Evolutionary conservation across 2,113 vertebrate species (phyloP).

Genomic region (Zosterops japonicus): DNA sequence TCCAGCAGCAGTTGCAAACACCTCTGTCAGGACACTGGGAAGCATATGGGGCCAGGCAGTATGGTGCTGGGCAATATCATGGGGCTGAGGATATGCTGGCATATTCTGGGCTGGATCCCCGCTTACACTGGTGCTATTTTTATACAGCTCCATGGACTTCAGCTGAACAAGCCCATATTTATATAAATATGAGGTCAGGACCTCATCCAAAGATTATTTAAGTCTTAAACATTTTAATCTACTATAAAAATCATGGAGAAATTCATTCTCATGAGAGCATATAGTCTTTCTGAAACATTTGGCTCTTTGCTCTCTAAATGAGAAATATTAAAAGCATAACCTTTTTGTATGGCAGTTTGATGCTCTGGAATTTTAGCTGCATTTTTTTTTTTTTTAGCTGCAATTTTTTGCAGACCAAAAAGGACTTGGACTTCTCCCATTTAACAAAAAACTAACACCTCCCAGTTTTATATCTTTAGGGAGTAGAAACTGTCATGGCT

Average conservation of each 20-base stretch:
- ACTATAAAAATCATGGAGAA: neutral
- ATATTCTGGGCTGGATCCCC: slow-evolving; percentile 3
- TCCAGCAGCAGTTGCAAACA: slow-evolving; percentile 12
- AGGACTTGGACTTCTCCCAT: neutral
- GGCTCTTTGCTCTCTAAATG: neutral
- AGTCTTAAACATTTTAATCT: slow-evolving; percentile 13
- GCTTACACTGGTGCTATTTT: neutral
- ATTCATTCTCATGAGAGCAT: neutral
- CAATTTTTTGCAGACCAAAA: neutral
- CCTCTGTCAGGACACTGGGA: slow-evolving; percentile 42
- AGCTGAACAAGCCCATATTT: neutral
- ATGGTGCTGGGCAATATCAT: neutral
- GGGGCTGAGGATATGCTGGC: neutral
- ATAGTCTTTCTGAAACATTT: neutral
- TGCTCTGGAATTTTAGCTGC: neutral
- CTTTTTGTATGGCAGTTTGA: neutral
- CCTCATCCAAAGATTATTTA: slow-evolving; percentile 26
- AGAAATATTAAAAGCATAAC: neutral
- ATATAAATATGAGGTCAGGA: neutral
- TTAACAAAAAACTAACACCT: neutral
- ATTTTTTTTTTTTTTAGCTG: neutral
- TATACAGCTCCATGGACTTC: neutral
- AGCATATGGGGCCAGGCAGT: neutral
- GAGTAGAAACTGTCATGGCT: neutral
- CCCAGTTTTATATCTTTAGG: neutral